These are phyloP conservation scores for Cetonia aurata DNA, from an alignment of 2,888 invertebrate species.

Conservation along the genomic window DNA sequence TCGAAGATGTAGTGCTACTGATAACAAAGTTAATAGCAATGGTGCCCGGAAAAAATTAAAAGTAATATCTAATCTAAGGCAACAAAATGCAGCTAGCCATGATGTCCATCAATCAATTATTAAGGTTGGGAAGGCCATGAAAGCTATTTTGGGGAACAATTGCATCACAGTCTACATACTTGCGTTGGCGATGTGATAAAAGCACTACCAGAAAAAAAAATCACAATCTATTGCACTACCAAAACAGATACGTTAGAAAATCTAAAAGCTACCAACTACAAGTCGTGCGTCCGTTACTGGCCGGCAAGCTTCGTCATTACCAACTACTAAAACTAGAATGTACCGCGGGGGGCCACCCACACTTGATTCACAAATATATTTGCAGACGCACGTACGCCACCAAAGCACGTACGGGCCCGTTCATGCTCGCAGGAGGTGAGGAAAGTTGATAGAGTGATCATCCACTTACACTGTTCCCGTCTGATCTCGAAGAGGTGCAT, in stretches of 20 bases:
- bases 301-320: constrained; percentile 26
- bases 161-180: too few relatives aligned
- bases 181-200: too few relatives aligned
- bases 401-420: constrained; percentile 5
- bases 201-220: not conserved
- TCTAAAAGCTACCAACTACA: not conserved
- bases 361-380: constrained; percentile 33
- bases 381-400: constrained; percentile 33
- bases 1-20: too few relatives aligned
- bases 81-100: too few relatives aligned
- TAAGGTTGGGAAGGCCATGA: too few relatives aligned
- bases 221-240: not conserved
- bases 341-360: constrained; percentile 33
- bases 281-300: constrained; percentile 11
- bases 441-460: constrained; percentile 41
- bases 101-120: too few relatives aligned
- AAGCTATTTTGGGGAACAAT: too few relatives aligned
- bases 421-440: constrained; percentile 10
- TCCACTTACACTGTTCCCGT: constrained; percentile 56
- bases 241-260: not conserved
- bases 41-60: too few relatives aligned
- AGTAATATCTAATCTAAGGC: too few relatives aligned
- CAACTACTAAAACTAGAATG: constrained; percentile 35
- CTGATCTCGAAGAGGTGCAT: constrained; percentile 56
- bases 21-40: too few relatives aligned